phyloP scores from a whole-genome alignment of 2,888 invertebrate genomes.

The Petrophora chlorosata region DNA sequence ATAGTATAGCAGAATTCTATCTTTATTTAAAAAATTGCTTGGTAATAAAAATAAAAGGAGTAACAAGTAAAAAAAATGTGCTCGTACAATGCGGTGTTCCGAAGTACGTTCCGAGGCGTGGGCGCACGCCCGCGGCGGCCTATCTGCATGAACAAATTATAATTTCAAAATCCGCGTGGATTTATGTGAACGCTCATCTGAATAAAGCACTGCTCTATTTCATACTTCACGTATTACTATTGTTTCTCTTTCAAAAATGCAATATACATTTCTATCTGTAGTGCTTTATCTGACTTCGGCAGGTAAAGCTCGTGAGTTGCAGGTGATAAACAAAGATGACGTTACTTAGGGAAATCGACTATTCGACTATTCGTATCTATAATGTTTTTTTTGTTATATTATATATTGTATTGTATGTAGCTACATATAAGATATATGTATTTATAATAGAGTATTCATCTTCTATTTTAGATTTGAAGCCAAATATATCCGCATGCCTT shows the following conservation, averaged over 20 bases:
- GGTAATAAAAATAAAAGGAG: slow-evolving; percentile 16
- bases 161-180: slow-evolving; percentile 81
- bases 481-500: no score
- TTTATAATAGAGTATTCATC: no score
- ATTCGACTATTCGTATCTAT: no score
- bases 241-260: slow-evolving; percentile 47
- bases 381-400: no score
- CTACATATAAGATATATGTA: no score
- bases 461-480: no score
- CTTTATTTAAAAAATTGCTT: slow-evolving; percentile 25
- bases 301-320: not conserved
- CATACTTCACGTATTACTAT: slow-evolving; percentile 56
- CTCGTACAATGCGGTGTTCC: slow-evolving; percentile 29
- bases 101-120: slow-evolving; percentile 51
- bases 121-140: slow-evolving; percentile 75
- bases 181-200: slow-evolving; percentile 79
- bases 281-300: slow-evolving; percentile 8
- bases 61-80: slow-evolving; percentile 24
- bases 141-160: slow-evolving; percentile 79
- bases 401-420: no score
- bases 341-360: no score
- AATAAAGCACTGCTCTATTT: slow-evolving; percentile 75
- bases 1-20: slow-evolving; percentile 8
- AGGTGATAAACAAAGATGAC: not conserved
- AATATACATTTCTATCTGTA: slow-evolving; percentile 24